Evolutionary conservation across 2,888 invertebrate genomes (phyloP), one percentile per base, ranked within the genome.

Genomic region (Nipponacmea schrenckii): DNA sequence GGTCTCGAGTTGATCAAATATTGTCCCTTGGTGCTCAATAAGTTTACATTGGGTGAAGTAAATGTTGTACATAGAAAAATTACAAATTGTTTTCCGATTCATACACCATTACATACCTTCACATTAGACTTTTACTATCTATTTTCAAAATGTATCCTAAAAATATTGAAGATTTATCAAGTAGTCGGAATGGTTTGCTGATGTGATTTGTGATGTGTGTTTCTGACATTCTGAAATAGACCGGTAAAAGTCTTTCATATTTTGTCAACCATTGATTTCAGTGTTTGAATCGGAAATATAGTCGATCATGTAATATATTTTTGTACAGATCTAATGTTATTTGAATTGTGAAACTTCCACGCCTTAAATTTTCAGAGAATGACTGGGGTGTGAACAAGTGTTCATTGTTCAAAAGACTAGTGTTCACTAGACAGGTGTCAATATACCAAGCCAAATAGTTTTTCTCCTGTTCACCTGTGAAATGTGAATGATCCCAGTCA

Each of bases 11-110:
- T 39, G 39, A 39, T 10, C 39, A 39, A 39, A 39, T 39, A 39
- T 39, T 56, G 56, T 56, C 56, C 56, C 56, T 56, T 56, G 56
- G 56, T 56, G 56, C 56, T 56, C 56, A 56, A 56, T 56, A 24
- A 24, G 24, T 56, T 56, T 20, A 56, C 24, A 24, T 56, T 56
- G 56, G 24, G 56, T 24, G 24, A 10, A 39, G 39, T 39, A 39
- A 39, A 39, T 39, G 39, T 39, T 39, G 39, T 39, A 39, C 39
- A 39, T 39, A 39, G 39, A 39, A 10, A 39, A 39, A 39, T 39
- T 39, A 39, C 39, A 39, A 39, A 39, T 5, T 39, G 1, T 8
- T 39, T 39, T 39, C 39, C 10, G 39, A 39, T 39, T 39, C 39
- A 39, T 39, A 8, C 39, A 39, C 39, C 39, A 39, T 39, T 39